A percentile compares a stretch with the other conserved stretches of the same genome.
Conservation (phyloP, 2,888 invertebrate species). For the Ichneumon xanthorius region DNA sequence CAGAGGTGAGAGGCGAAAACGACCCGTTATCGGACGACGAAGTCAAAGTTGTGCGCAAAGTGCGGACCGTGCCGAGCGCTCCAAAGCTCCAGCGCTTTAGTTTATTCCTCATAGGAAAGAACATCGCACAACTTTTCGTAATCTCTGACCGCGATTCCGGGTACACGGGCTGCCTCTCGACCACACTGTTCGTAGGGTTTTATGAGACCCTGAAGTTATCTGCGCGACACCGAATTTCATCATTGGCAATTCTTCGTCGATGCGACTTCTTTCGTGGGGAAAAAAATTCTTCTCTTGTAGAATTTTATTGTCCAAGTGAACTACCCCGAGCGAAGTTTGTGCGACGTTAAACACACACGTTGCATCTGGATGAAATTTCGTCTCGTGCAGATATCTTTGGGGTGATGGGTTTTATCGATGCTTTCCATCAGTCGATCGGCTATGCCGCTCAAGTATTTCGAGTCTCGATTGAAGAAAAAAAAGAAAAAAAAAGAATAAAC, state of each 20-base stretch:
- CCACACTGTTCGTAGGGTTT: conserved; percentile 50
- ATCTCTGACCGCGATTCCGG: conserved; percentile 10
- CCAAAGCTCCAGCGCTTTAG: conserved; percentile 4
- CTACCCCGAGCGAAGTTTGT: no score
- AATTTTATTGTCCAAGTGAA: no score
- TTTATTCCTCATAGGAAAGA: not conserved
- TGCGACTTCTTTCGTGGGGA: no score
- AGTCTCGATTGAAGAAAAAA: conserved; percentile 58
- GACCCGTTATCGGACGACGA: conserved; percentile 30
- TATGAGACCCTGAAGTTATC: not conserved
- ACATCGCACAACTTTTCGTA: not conserved
- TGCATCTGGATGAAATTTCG: no score
- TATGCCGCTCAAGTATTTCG: conserved; percentile 41
- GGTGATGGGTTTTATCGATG: conserved; percentile 15
- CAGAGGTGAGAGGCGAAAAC: conserved; percentile 22
- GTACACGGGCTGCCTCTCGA: conserved; percentile 11
- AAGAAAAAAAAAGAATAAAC: conserved; percentile 31
- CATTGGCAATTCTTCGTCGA: no score
- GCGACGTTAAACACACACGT: no score
- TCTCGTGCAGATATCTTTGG: no score
- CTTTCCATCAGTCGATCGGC: conserved; percentile 34
- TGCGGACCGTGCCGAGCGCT: conserved; percentile 3
- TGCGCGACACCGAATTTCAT: no score
- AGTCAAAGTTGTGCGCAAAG: conserved; percentile 11
- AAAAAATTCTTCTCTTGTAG: no score